Evolutionary conservation across 2,797 vertebrate species (phyloP).

Genomic region (Catamblyrhynchus diadema): DNA sequence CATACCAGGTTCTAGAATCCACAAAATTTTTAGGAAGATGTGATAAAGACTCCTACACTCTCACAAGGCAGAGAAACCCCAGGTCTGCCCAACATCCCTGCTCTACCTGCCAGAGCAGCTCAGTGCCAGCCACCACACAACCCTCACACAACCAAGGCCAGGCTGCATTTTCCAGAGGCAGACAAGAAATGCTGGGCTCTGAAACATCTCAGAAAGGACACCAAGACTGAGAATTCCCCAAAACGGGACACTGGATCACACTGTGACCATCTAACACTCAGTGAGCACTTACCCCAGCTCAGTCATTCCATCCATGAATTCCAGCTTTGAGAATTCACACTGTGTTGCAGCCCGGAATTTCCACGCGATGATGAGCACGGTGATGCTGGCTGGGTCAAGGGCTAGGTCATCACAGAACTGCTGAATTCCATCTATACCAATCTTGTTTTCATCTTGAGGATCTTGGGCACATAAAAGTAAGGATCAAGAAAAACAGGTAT

Average conservation of each 20-base stretch:
- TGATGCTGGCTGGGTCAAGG: slow-evolving; percentile 94
- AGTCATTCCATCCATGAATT: slow-evolving; percentile 96
- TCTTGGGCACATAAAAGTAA: slow-evolving; percentile 76
- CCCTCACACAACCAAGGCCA: background rate
- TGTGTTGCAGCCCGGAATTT: slow-evolving; percentile 97
- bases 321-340: slow-evolving; percentile 95
- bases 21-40: background rate
- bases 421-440: slow-evolving; percentile 96
- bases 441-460: slow-evolving; percentile 98
- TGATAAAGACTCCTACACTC: background rate
- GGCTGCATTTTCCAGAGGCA: background rate
- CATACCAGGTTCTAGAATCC: background rate
- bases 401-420: slow-evolving; percentile 95
- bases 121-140: background rate
- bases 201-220: background rate
- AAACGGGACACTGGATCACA: background rate
- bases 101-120: background rate
- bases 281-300: slow-evolving; percentile 87
- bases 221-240: background rate
- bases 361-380: slow-evolving; percentile 96
- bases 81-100: background rate
- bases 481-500: background rate
- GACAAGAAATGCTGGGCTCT: background rate
- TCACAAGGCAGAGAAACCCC: background rate
- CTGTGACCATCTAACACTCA: background rate